Base-by-base conservation (phyloP, 2,113 vertebrate genomes). In the Chitala chitala region DNA sequence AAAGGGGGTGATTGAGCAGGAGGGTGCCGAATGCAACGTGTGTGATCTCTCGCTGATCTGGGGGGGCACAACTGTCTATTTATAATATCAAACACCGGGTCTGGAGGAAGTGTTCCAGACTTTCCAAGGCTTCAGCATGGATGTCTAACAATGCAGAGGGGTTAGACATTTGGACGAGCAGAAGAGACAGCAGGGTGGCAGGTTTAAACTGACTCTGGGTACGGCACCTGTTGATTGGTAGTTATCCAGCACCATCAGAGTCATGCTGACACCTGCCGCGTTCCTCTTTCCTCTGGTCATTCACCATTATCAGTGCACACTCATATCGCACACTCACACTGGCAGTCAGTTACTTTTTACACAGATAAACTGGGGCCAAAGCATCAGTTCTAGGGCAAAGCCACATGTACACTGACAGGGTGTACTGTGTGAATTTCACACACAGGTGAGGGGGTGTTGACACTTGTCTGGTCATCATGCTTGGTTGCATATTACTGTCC, bases 1-100 rank as follows among this genome's bases (percentile, higher is more conserved):
- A 87, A 81, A 82, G 61, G 59, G 48, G 63, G 22, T 44, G 50
- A 65, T 20, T 77, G 29, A 73, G 44, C 24, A 22, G 42, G 33
- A 44, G n/a, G 22, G 61, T 17, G 7, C n/a, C 5, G 26, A 22
- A 68, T 17, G 53, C 40, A 56, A 53, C 7, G 24, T 31, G n/a
- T 46, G 64, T 17, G 64, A n/a, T 5, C n/a, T n/a, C n/a, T n/a
- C 29, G 42, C 5, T 36, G 7, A 17, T 44, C 7, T 9, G 24
- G 5, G 53, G 17, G 33, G 51, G 22, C 66, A 51, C 33, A 46
- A n/a, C 29, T 74, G 58, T 54, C 72, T 75, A 74, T 75, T 75
- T 69, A 55, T 68, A 75, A 55, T 56, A 54, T 40, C 26, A 26
- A 40, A 56, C 58, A 24, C 13, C 64, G 42, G 50, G 13, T 31